A percentile compares a stretch with the other conserved stretches of the same genome.
phyloP scores from a whole-genome alignment of 1,140 invertebrate genomes.

The Aphaenogaster ashmeadi region DNA sequence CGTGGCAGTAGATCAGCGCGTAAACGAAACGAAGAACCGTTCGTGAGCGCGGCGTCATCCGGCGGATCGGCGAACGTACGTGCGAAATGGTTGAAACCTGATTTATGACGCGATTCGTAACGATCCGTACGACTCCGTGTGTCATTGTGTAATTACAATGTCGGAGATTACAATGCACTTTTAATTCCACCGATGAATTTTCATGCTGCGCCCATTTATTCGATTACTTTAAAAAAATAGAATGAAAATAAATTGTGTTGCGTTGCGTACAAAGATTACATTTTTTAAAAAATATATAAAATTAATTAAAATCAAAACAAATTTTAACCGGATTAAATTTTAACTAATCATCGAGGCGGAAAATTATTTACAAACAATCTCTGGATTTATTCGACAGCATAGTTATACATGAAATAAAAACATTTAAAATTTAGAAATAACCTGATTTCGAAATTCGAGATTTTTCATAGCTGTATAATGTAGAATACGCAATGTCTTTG shows the following conservation, averaged over 20 bases:
- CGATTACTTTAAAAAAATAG: neutral
- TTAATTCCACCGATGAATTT: slow-evolving; percentile 30
- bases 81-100: slow-evolving; percentile 52
- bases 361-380: neutral
- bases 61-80: slow-evolving; percentile 42
- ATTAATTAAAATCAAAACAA: neutral
- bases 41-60: slow-evolving; percentile 60
- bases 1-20: slow-evolving; percentile 54
- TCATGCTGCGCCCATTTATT: neutral
- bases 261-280: neutral
- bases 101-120: slow-evolving; percentile 56
- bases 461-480: neutral
- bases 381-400: neutral
- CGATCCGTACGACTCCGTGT: slow-evolving; percentile 19
- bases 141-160: slow-evolving; percentile 58
- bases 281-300: neutral
- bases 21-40: slow-evolving; percentile 61
- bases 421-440: neutral
- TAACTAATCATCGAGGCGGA: neutral
- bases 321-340: neutral
- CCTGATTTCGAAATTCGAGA: neutral
- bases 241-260: neutral
- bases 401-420: neutral
- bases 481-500: neutral
- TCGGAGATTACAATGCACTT: slow-evolving; percentile 34